These are phyloP conservation scores for Ephialtes manifestator DNA, from an alignment of 2,888 invertebrate species.

Conservation along the genomic window DNA sequence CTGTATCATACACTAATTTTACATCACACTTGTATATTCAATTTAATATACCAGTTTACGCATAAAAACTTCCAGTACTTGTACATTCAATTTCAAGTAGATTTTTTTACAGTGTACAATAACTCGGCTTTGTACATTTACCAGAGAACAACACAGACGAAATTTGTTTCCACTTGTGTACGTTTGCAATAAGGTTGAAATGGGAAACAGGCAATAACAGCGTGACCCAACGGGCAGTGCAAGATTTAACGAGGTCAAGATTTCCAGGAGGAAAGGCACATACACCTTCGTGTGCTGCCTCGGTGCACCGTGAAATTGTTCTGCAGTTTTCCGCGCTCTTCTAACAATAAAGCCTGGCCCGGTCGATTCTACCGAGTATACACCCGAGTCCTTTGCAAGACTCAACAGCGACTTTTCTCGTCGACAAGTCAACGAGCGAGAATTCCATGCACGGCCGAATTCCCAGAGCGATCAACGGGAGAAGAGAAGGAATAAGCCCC, in stretches of 20 bases:
- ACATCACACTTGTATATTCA: too few species aligned
- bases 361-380: not conserved
- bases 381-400: conserved; percentile 1
- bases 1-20: too few species aligned
- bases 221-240: conserved; percentile 30
- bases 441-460: conserved; percentile 27
- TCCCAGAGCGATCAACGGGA: conserved; percentile 13
- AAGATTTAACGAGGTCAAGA: conserved; percentile 76
- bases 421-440: conserved; percentile 32
- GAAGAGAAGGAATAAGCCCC: conserved; percentile 37
- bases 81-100: too few species aligned
- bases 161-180: too few species aligned
- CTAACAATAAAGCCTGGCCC: not conserved
- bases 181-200: conserved; percentile 12
- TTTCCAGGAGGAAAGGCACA: conserved; percentile 62
- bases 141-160: too few species aligned
- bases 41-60: too few species aligned
- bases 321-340: not conserved
- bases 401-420: conserved; percentile 2
- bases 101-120: too few species aligned
- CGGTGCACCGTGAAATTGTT: conserved; percentile 2
- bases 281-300: conserved; percentile 9
- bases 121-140: too few species aligned
- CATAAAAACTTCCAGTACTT: too few species aligned
- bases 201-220: conserved; percentile 28